Conservation (phyloP, 2,113 vertebrate genomes). For the Pteronura brasiliensis region DNA sequence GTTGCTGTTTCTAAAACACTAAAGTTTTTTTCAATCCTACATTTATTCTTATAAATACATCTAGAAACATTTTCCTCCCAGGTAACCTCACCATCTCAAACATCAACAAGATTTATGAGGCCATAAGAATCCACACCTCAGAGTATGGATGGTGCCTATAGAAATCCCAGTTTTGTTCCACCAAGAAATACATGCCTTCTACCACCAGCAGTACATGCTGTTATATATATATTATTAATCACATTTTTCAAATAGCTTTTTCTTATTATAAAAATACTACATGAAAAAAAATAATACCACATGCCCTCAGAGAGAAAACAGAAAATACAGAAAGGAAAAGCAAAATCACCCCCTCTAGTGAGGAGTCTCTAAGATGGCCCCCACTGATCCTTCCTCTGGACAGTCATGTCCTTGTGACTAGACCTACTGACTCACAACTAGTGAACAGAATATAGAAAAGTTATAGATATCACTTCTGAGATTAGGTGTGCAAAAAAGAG, state of each 20-base stretch:
- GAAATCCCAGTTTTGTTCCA: not conserved
- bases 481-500: not conserved
- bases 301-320: not conserved
- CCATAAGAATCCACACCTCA: not conserved
- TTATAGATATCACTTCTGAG: not conserved
- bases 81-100: not conserved
- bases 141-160: not conserved
- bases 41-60: slow-evolving; percentile 14
- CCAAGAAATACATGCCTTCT: not conserved
- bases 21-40: not conserved
- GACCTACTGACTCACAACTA: not conserved
- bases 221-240: not conserved
- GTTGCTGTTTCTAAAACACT: not conserved
- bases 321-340: not conserved
- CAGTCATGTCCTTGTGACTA: not conserved
- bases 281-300: not conserved
- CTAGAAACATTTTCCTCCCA: slow-evolving; percentile 17
- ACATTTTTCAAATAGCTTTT: not conserved
- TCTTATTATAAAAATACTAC: not conserved
- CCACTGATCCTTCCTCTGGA: not conserved
- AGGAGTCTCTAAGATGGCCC: not conserved
- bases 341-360: not conserved
- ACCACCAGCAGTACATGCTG: not conserved
- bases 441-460: not conserved
- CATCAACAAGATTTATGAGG: not conserved